Evolutionary conservation across 2,113 vertebrate genomes (phyloP), one percentile per base, ranked within the genome.

Genomic region (Smithornis capensis): DNA sequence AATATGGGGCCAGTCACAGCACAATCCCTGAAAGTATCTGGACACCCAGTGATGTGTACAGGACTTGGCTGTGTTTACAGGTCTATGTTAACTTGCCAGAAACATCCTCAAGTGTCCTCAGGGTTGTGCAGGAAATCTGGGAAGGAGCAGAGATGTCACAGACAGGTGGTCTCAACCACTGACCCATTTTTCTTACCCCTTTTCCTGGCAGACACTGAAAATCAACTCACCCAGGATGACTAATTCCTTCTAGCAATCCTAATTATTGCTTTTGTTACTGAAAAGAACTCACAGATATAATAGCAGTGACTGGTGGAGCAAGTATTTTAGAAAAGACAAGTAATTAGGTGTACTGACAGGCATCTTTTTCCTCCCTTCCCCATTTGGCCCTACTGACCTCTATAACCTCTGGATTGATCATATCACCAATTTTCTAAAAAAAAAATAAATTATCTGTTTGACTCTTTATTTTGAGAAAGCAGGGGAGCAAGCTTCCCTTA

Each of bases 371-470:
- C 47, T 68, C 6, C 50, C 45, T 82, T 87, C 21, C 44, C 14
- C 5, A 5, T 23, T 85, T 85, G 56, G 12, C 18, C 37, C 35
- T 35, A 5, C 27, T 52, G 68, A 44, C 7, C 37, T 73, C n/a
- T 1, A 0, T 16, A 12, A 64, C 40, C 31, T 29, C 71, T 49
- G 25, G 40, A 62, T 79, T 0, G 0, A 62, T 40, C 19, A 3
- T 5, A 7, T 57, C 33, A 49, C 4, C 10, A 7, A 7, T 71
- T 79, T 87, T 57, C 15, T 44, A 69, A 57, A 12, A 40, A 69
- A 47, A 14, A 40, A 65, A 50, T 38, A 88, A 59, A 8, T 27
- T 6, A 38, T 13, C 35, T 63, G 14, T 56, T 91, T 53, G 8
- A 29, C 47, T 79, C 21, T 29, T 56, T 91, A 12, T 67, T 59